Evolutionary conservation across 2,888 invertebrate genomes (phyloP), one percentile per base, ranked within the genome.

Genomic region (Hartigia nigra): DNA sequence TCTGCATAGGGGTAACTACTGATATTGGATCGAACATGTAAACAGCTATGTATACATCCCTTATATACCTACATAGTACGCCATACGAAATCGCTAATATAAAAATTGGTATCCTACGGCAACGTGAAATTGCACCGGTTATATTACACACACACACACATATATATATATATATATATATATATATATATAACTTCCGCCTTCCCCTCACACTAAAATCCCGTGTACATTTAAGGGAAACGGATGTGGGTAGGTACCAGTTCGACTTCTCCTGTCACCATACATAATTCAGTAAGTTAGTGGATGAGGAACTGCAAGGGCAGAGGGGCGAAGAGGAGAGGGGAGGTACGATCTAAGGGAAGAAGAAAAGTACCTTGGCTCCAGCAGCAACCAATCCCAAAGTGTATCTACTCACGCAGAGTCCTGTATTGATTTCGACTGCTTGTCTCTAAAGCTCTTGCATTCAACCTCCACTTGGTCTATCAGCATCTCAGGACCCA

Each of bases 341-440:
- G 39, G 39, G 39, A 23, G 23, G 39, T 23, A 55, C 5, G 23
- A 23, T 55, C 39, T 55, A 55, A 55, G 39, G 23, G 39, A 55
- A 55, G 39, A 55, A 55, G 39, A 55, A 55, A 55, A 23, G 39
- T 55, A 55, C 23, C 39, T 55, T 55, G 39, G 9, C 39, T 55
- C 39, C 39, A 55, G 78, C 35, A 70, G 39, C 69, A 55, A 55
- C 39, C 39, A 55, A 75, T 23, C 37, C 78, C 75, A 32, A 76
- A 55, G 75, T 78, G 78, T 78, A 78, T 78, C 78, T 76, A 75
- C 78, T 78, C 78, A 72, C 76, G 69, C n/a, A 75, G 75, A 75
- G 78, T 75, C 78, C 78, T 78, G 78, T 78, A 78, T 78, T 78
- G 78, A 78, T 78, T 78, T 78, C 76, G 78, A 78, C 76, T 78